Evolutionary conservation across 1,140 invertebrate species (phyloP).

Genomic region (Heterodera carotae): DNA sequence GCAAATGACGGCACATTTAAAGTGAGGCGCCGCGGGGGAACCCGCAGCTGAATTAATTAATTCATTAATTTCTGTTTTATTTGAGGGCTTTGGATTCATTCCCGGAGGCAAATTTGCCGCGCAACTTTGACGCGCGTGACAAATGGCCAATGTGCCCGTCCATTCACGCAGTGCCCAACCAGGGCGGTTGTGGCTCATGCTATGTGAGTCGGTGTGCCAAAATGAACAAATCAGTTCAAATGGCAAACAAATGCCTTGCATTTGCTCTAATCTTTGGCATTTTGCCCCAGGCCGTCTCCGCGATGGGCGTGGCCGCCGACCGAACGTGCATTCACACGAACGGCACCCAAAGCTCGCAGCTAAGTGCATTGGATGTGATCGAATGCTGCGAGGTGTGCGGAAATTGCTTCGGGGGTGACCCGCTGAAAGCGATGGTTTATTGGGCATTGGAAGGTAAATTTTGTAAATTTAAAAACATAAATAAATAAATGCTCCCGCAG

Average conservation of each 20-base stretch:
- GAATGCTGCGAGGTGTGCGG: slow-evolving; percentile 63
- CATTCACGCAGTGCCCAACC: slow-evolving; percentile 65
- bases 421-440: slow-evolving; percentile 57
- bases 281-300: slow-evolving; percentile 56
- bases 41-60: too few species aligned
- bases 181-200: slow-evolving; percentile 70
- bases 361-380: slow-evolving; percentile 59
- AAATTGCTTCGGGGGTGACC: slow-evolving; percentile 64
- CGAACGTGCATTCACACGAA: slow-evolving; percentile 62
- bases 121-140: slow-evolving; percentile 49
- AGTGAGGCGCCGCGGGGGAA: slow-evolving; percentile 29
- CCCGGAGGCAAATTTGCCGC: slow-evolving; percentile 40
- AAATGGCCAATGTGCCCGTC: slow-evolving; percentile 51
- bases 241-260: too few species aligned
- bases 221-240: too few species aligned
- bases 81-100: slow-evolving; percentile 45
- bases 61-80: not conserved
- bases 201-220: slow-evolving; percentile 67
- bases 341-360: slow-evolving; percentile 52
- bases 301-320: slow-evolving; percentile 62
- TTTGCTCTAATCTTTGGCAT: not conserved
- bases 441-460: slow-evolving; percentile 53
- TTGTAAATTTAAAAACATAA: not conserved
- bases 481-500: not conserved
- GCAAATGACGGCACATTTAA: slow-evolving; percentile 48